phyloP scores from a whole-genome alignment of 2,797 vertebrate genomes.

The Coracias cyanogaster region DNA sequence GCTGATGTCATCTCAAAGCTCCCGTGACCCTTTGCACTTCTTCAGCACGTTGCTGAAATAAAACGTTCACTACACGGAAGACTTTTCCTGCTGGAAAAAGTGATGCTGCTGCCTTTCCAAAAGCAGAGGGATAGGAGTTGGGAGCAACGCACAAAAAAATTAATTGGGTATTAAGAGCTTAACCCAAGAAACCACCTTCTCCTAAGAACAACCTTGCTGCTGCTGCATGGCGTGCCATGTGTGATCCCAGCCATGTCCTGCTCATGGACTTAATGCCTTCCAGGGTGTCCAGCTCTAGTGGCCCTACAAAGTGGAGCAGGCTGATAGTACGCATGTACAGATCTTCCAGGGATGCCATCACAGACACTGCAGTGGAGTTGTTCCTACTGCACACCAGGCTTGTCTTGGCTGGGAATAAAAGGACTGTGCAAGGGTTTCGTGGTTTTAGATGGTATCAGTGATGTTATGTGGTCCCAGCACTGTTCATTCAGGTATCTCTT shows the following conservation, averaged over 20 bases:
- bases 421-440: not conserved
- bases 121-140: not conserved
- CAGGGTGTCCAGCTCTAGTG: fast-evolving
- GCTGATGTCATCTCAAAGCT: constrained; percentile 65
- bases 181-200: not conserved
- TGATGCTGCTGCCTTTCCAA: not conserved
- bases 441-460: not conserved
- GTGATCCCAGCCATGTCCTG: fast-evolving
- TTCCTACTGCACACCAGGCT: not conserved
- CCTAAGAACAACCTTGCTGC: not conserved
- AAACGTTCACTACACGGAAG: not conserved
- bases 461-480: fast-evolving
- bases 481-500: not conserved
- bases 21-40: constrained; percentile 59
- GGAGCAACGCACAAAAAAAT: not conserved
- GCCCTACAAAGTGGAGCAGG: fast-evolving
- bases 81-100: constrained; percentile 40
- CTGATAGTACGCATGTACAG: not conserved
- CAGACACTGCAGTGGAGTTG: fast-evolving
- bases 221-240: fast-evolving
- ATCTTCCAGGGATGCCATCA: not conserved
- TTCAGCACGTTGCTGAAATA: constrained; percentile 2
- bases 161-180: not conserved
- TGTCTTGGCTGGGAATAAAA: not conserved
- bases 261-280: not conserved